Evolutionary conservation across 2,797 vertebrate species (phyloP).

Genomic region (Halcyon badia): DNA sequence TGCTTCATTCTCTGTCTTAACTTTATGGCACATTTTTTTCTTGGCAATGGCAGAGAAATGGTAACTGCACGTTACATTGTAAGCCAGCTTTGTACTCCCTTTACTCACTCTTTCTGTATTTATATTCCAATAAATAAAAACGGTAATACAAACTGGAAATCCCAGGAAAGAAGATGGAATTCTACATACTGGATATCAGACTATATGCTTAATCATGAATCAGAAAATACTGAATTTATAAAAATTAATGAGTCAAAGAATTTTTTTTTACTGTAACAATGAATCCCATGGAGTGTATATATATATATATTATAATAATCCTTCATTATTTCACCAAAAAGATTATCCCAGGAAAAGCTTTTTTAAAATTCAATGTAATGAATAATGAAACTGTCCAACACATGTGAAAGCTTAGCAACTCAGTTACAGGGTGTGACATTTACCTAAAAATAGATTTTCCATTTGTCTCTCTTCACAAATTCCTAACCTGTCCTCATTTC

Average conservation of each 20-base stretch:
- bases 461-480: constrained; percentile 13
- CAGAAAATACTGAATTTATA: constrained; percentile 2
- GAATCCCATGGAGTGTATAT: not conserved
- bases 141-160: not conserved
- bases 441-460: constrained; percentile 48
- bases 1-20: not conserved
- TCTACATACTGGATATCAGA: not conserved
- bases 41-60: not conserved
- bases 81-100: not conserved
- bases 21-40: not conserved
- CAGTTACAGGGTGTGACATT: not conserved
- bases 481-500: not conserved
- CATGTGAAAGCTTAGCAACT: constrained; percentile 54
- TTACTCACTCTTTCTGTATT: not conserved
- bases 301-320: not conserved
- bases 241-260: not conserved
- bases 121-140: constrained; percentile 4
- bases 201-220: not conserved
- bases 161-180: not conserved
- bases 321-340: constrained; percentile 33
- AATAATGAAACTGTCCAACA: constrained; percentile 46
- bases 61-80: not conserved
- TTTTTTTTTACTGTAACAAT: not conserved
- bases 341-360: constrained; percentile 29
- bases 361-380: constrained; percentile 19